Conservation (phyloP, 2,113 vertebrate species). For the Pituophis catenifer region DNA sequence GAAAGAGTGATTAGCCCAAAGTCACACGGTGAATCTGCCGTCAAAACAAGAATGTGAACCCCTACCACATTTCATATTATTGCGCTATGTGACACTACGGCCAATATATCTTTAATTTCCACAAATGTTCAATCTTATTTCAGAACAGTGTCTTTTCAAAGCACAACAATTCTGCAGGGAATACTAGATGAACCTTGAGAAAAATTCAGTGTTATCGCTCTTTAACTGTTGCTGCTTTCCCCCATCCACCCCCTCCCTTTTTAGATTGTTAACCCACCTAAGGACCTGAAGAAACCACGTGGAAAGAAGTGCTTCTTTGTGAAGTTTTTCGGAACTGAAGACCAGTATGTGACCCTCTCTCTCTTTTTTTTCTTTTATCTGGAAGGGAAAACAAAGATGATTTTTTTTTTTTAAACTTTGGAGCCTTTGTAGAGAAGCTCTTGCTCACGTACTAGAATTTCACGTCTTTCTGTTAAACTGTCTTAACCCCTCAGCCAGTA, state of each 20-base stretch:
- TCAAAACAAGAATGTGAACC: background rate
- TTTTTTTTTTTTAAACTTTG: too few relatives aligned
- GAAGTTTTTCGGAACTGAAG: constrained; percentile 99
- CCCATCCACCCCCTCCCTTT: background rate
- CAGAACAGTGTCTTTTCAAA: background rate
- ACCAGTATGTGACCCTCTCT: constrained; percentile 85
- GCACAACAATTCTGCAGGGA: background rate
- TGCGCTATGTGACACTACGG: background rate
- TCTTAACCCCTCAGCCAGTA: background rate
- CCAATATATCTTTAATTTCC: background rate
- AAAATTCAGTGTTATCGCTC: background rate
- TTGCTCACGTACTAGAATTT: background rate
- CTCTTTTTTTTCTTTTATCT: constrained; percentile 29
- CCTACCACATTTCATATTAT: background rate
- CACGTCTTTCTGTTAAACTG: background rate
- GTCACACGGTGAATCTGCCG: background rate
- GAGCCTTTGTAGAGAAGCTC: background rate
- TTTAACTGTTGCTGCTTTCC: constrained; percentile 38
- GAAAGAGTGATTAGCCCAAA: background rate
- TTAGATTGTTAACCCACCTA: constrained; percentile 96
- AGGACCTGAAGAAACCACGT: constrained; percentile 96
- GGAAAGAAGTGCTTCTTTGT: constrained; percentile 99
- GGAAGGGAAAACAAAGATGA: background rate
- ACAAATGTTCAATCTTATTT: background rate
- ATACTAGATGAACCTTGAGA: background rate